These are phyloP conservation scores for Phlogophora meticulosa DNA, from an alignment of 2,888 invertebrate species.

Conservation along the genomic window DNA sequence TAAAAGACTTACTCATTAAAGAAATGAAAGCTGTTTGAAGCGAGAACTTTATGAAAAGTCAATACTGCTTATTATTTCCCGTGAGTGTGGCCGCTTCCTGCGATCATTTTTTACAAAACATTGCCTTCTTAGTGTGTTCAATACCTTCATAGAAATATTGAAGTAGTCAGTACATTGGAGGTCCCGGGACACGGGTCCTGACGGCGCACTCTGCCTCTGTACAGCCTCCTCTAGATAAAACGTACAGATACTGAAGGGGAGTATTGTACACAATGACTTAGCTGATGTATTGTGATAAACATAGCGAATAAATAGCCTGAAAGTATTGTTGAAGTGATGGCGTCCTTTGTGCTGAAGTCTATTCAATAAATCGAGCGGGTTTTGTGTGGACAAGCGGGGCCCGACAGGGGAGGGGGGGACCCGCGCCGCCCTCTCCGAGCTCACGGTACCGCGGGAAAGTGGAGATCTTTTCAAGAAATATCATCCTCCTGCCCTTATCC, in stretches of 20 bases:
- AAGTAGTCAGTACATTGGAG: not conserved
- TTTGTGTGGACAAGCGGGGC: not conserved
- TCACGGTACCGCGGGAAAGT: not conserved
- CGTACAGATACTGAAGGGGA: conserved; percentile 18
- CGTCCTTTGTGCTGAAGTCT: conserved; percentile 40
- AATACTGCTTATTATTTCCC: not conserved
- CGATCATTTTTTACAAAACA: not conserved
- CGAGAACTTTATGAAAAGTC: too few species aligned
- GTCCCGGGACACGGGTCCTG: too few species aligned
- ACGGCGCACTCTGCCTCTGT: not conserved
- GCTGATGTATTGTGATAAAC: conserved; percentile 33
- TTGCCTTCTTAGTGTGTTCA: too few species aligned
- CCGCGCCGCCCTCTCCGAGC: not conserved
- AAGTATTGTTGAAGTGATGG: conserved; percentile 29
- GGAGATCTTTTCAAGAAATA: conserved; percentile 53
- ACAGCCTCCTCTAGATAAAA: not conserved
- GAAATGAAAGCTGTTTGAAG: too few species aligned
- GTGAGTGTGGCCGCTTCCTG: not conserved
- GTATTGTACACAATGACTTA: conserved; percentile 15
- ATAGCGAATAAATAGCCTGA: conserved; percentile 27
- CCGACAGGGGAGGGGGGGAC: not conserved
- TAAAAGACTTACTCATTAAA: not conserved
- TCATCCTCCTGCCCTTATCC: too few species aligned
- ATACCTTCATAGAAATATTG: too few species aligned
- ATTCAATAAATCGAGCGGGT: conserved; percentile 42